Conservation (phyloP, 2,797 vertebrate genomes). For the Holocentrus rufus region DNA sequence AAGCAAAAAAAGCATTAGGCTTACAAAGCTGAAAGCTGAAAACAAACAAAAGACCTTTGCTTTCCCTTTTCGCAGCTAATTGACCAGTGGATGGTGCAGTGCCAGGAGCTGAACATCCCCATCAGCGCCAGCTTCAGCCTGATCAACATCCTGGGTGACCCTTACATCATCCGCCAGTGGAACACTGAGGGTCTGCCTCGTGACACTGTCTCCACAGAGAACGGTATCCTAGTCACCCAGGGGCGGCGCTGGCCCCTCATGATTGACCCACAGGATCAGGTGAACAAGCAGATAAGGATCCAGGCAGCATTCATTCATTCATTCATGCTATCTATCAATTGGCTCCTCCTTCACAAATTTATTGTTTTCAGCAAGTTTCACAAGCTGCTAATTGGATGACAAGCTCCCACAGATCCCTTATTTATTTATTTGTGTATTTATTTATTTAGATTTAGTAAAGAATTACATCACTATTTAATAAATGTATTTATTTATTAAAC, state of each 20-base stretch:
- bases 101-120: slow-evolving; percentile 84
- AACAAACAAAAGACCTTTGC: no score
- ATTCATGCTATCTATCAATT: background rate
- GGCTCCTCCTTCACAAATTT: background rate
- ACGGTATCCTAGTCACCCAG: slow-evolving; percentile 87
- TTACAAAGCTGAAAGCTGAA: background rate
- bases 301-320: background rate
- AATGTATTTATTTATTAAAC: no score
- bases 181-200: slow-evolving; percentile 87
- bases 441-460: no score
- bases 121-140: slow-evolving; percentile 88
- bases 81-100: slow-evolving; percentile 86
- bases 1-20: background rate
- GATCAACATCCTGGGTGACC: slow-evolving; percentile 85
- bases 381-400: no score
- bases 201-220: slow-evolving; percentile 87
- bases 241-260: slow-evolving; percentile 89
- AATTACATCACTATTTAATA: no score
- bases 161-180: slow-evolving; percentile 89
- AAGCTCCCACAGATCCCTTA: no score
- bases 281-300: slow-evolving; percentile 43
- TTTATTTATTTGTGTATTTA: no score
- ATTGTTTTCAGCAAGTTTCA: no score
- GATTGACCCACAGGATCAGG: slow-evolving; percentile 92
- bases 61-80: slow-evolving; percentile 77